These are phyloP conservation scores for Acrocera orbiculus DNA, from an alignment of 2,888 invertebrate genomes.

Conservation along the genomic window DNA sequence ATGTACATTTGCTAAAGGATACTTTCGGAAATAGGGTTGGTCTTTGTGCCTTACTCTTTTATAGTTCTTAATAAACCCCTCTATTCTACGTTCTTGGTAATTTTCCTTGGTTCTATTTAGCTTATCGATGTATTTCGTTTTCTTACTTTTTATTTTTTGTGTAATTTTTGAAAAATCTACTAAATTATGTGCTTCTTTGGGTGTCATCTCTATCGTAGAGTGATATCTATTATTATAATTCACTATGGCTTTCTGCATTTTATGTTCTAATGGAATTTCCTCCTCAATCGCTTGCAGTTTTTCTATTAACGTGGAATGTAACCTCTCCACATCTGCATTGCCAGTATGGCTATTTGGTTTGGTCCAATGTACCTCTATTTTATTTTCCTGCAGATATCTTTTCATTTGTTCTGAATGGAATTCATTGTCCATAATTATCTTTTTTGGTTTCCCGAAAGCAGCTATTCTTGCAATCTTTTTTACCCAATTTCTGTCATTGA, in stretches of 20 bases:
- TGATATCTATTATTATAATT: slow-evolving; percentile 7
- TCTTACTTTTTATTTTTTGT: slow-evolving; percentile 1
- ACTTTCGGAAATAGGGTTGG: slow-evolving; percentile 5
- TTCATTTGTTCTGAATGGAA: slow-evolving; percentile 1
- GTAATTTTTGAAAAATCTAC: no score
- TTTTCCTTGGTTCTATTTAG: slow-evolving; percentile 1
- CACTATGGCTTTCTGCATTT: slow-evolving; percentile 4
- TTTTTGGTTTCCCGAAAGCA: background rate
- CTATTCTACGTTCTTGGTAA: slow-evolving; percentile 4
- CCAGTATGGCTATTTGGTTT: slow-evolving; percentile 5
- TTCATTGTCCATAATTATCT: slow-evolving; percentile 5
- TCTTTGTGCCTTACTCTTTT: slow-evolving; percentile 7
- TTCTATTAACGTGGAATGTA: slow-evolving; percentile 7
- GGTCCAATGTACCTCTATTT: background rate
- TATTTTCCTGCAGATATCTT: background rate
- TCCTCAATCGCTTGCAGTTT: slow-evolving; percentile 6
- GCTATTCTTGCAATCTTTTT: background rate
- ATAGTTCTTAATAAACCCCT: slow-evolving; percentile 7
- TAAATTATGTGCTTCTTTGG: slow-evolving; percentile 2
- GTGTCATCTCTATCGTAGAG: slow-evolving; percentile 2
- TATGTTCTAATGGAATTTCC: background rate
- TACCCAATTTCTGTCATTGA: slow-evolving; percentile 1
- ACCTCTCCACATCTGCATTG: slow-evolving; percentile 2
- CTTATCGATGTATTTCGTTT: slow-evolving; percentile 1
- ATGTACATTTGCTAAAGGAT: slow-evolving; percentile 4